Base-by-base conservation (phyloP, 2,888 invertebrate species). In the Matsumyia berberina region DNA sequence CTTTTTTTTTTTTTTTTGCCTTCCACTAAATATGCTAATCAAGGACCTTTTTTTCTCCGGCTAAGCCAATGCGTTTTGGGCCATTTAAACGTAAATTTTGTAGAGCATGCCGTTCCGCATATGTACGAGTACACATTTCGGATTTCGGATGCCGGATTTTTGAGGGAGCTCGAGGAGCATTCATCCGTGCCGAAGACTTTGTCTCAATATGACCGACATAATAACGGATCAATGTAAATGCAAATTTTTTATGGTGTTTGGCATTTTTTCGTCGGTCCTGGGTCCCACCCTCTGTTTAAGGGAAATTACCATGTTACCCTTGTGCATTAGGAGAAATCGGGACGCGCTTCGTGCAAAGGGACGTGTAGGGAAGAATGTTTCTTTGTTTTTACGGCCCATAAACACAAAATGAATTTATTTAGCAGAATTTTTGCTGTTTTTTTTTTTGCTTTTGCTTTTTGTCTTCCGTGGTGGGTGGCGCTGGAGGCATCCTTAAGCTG, bases 351-450 rank as follows among this genome's bases (percentile, higher is more conserved):
- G 1, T 29, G 17, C 11, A 17, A 33, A 15, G 51, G 9, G 37
- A 35, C 44, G 60, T 62, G 83, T 55, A 51, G 62, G 67, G 67
- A 33, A 51, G 57, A 9, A 62, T 85, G 79, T 79, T 79, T 76
- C 78, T 85, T 85, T 85, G 85, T 85, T 85, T 85, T 85, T 85
- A 85, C 85, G 85, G 80, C 85, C 85, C 85, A 85, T 85, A 85
- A 85, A 85, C 85, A 85, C 85, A 80, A 85, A 85, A 85, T 85
- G 85, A 85, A 85, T 85, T 85, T 85, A 85, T 85, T 85, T 85
- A 79, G 80, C 64, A 44, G 69, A 66, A 42, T 78, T 67, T 57
- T 53, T 1, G 24, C n/a, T n/a, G n/a, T 31, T 62, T 67, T 15
- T 53, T 51, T 15, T 44, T 49, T 17, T 4, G 9, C 31, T n/a